Evolutionary conservation across 64 coral and sea anemone species (phyloP).

Genomic region (Cladopsammia gracilis): DNA sequence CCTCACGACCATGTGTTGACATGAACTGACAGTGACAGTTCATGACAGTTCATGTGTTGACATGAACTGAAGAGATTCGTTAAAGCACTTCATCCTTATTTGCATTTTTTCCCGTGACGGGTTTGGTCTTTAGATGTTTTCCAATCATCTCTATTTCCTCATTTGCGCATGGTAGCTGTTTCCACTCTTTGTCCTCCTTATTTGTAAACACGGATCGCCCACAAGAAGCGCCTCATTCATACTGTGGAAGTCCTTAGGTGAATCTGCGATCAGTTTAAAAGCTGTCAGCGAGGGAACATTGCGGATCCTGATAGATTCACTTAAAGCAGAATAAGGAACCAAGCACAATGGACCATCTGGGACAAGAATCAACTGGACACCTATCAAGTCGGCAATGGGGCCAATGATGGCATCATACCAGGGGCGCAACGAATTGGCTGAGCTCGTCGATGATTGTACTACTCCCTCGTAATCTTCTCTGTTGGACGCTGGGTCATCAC

Average conservation of each 20-base stretch:
- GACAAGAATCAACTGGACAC: conserved; percentile 50
- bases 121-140: neutral
- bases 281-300: conserved; percentile 22
- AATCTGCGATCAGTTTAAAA: conserved; percentile 16
- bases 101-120: neutral
- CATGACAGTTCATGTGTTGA: conserved; percentile 29
- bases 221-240: conserved; percentile 25
- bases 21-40: too few species aligned
- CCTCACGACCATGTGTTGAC: neutral
- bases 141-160: neutral
- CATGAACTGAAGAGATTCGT: neutral
- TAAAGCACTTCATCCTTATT: neutral
- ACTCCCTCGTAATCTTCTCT: neutral
- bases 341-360: conserved; percentile 41
- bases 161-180: neutral
- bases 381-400: neutral
- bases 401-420: neutral
- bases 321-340: conserved; percentile 39
- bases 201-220: neutral
- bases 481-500: neutral
- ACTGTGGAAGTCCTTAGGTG: neutral
- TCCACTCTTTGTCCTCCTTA: neutral
- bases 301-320: neutral
- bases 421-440: neutral
- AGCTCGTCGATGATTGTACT: neutral